Evolutionary conservation across 2,888 invertebrate genomes (phyloP), one percentile per base, ranked within the genome.

Genomic region (Agrochola circellaris): DNA sequence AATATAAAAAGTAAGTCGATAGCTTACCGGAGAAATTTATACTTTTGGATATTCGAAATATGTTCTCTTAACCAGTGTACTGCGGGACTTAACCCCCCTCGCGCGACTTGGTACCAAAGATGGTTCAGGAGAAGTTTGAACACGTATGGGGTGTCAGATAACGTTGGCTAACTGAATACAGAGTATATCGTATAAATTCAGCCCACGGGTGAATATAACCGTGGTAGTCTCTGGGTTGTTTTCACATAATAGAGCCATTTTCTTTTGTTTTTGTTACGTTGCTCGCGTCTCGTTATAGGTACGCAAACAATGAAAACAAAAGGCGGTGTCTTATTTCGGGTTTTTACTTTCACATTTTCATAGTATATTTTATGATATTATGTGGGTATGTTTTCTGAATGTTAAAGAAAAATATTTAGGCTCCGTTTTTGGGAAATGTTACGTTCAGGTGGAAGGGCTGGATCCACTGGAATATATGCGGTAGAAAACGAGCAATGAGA

Each of bases 1-100:
- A 94, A 96, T 96, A 96, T 96, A 96, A 96, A 96, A 96, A 96
- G 95, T 96, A 96, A 96, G 96, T 96, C 96, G 95, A 96, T 96
- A 96, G 96, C 96, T 96, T 96, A 96, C 96, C 92, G 93, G 88
- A 89, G 90, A 93, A 96, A 96, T 96, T 96, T 96, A 96, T 96
- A 96, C 96, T 95, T 96, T 95, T 95, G 95, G 95, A 95, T 96
- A 96, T 96, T 95, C 96, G 94, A 95, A 96, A 96, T 96, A 96
- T 96, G 96, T 93, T 94, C 91, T 82, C 75, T 77, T 81, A 54
- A 87, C 96, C 94, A 92, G 26, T 72, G 0, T 87, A 87, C 60
- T n/a, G n/a, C 79, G 94, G 90, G 8, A 93, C 1, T 83, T 77
- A 34, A 64, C 62, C 89, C 85, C 78, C 69, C 77, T 71, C 73